Evolutionary conservation across 2,113 vertebrate genomes (phyloP), one percentile per base, ranked within the genome.

Genomic region (Tamias sibiricus): DNA sequence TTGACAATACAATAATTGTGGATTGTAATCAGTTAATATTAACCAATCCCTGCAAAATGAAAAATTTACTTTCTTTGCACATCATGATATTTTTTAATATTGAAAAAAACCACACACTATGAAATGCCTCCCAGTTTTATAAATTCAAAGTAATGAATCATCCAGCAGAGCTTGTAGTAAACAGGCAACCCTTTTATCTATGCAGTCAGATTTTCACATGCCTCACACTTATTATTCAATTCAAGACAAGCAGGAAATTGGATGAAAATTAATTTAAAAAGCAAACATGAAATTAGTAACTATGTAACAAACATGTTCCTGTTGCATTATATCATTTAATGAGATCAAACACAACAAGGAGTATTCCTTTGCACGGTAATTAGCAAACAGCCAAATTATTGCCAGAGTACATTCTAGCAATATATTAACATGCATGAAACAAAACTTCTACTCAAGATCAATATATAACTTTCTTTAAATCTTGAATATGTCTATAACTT

Each of bases 251-350:
- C 11, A 95, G n/a, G 0, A 8, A 84, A 68, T 68, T 87, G 35
- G 86, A 83, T 7, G 59, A 92, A 90, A 90, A 62, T 86, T 96
- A 86, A 94, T 87, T 94, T 92, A 37, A 62, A 90, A 96, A 89
- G 28, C 17, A 92, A 97, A 94, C 11, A 47, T 92, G 24, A 87
- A 94, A 81, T 92, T 90, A 76, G 7, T 62, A 93, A 68, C 76
- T 95, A 79, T 84, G 28, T 74, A 49, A 87, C 42, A 96, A 90
- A 95, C 17, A 80, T 76, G 22, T 82, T 80, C 24, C 49, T 95
- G 40, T 83, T 95, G 37, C 4, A 88, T 37, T 68, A 8, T 84
- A 68, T 90, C 22, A 87, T 54, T 87, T 83, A 91, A 79, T 57
- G 32, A 93, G 59, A 71, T 94, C 64, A 87, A 83, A 16, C 6